Evolutionary conservation across 2,113 vertebrate genomes (phyloP).

Genomic region (Neoarius graeffei): DNA sequence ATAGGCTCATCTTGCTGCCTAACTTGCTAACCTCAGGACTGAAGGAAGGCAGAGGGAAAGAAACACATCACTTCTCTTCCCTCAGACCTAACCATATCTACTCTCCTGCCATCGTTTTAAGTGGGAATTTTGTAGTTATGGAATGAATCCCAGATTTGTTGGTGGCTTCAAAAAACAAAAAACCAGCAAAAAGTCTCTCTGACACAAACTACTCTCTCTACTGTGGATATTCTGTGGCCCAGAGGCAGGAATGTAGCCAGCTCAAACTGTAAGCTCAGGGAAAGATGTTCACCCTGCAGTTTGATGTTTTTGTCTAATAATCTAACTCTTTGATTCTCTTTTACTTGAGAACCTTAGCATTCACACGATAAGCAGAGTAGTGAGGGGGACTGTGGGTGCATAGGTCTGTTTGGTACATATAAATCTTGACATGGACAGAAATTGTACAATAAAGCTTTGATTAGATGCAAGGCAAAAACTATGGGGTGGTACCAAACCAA

Average conservation of each 20-base stretch:
- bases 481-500: constrained; percentile 52
- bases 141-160: constrained; percentile 70
- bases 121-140: constrained; percentile 68
- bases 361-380: constrained; percentile 50
- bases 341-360: constrained; percentile 20
- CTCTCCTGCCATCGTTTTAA: constrained; percentile 55
- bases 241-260: constrained; percentile 39
- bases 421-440: constrained; percentile 39
- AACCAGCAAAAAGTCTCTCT: constrained; percentile 45
- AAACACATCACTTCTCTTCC: constrained; percentile 16
- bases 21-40: constrained; percentile 47
- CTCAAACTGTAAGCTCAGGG: constrained; percentile 52
- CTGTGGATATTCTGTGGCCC: constrained; percentile 46
- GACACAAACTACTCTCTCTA: constrained; percentile 26
- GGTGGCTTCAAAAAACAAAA: constrained; percentile 48
- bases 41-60: constrained; percentile 45
- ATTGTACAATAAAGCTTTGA: constrained; percentile 55
- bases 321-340: constrained; percentile 7
- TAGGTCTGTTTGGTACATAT: constrained; percentile 39
- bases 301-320: constrained; percentile 6
- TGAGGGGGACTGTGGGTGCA: constrained; percentile 56
- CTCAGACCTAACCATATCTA: constrained; percentile 25
- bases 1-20: constrained; percentile 52
- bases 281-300: constrained; percentile 41
- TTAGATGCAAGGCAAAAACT: constrained; percentile 58